Base-by-base conservation (phyloP, 1,140 invertebrate genomes). In the Heterodera schachtii region DNA sequence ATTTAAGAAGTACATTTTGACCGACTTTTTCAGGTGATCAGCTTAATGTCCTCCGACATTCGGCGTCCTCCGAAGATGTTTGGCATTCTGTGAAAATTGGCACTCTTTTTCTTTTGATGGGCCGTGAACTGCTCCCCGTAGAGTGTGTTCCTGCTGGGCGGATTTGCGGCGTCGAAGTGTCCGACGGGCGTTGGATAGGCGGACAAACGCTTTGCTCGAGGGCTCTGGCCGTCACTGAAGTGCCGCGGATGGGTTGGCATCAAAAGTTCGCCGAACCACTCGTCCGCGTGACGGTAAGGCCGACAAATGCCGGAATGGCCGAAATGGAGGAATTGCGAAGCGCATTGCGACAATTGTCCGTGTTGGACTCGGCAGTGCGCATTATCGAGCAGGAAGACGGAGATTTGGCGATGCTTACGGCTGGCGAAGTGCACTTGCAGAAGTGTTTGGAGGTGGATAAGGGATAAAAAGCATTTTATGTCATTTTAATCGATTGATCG, bases 371-470 rank as follows among this genome's bases (percentile, higher is more conserved):
- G 80, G 90, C 84, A 79, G 89, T 83, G 83, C 71, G 87, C 46
- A 79, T 89, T 47, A 7, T 88, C 21, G 86, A 89, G 77, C 82
- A 88, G 91, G 95, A 97, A 87, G 96, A 93, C 9, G 98, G 98
- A 0, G 96, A 99, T 90, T 94, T 97, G 89, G 95, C 99, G 2
- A 91, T 99, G n/a, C 93, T 95, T 4, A 98, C 97, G 0, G 94
- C 96, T 9, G 98, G 98, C 0, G 96, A 99, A 92, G 95, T 99
- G 8, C 98, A 99, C 92, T 91, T 99, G 57, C 94, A 98, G 90
- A 93, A 96, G 86, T 99, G 98, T 92, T 66, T 90, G 52, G 78
- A 85, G 67, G 84, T 85, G 52, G 52, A 16, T 13, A 78, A 19
- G 31, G 31, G 74, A 6, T 9, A 4, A 82, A 52, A n/a, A 8